Base-by-base conservation (phyloP, 2,888 invertebrate species). In the Nowickia ferox region DNA sequence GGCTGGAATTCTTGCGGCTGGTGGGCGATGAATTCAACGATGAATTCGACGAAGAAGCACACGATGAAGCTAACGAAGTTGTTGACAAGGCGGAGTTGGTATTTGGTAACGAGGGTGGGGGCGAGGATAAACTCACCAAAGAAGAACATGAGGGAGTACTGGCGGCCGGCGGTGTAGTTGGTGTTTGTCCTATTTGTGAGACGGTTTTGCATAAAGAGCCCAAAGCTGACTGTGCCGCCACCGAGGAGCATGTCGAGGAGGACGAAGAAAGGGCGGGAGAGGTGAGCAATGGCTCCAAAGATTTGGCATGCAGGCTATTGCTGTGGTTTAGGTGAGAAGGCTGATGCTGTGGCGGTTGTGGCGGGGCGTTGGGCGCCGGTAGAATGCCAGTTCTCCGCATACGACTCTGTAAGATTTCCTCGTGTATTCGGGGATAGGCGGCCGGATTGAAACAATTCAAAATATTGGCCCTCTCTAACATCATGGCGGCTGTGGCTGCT, bases 131-230 rank as follows among this genome's bases (percentile, higher is more conserved):
- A n/a, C 89, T 89, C 10, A 88, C 84, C 22, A 90, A 88, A 8
- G 91, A 88, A 8, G 89, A 88, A 53, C 89, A 89, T 4, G 90
- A 89, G 8, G 89, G 88, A 48, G 90, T 89, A 51, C 85, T 72
- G n/a, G 91, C 88, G 76, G 90, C 88, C 38, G 90, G 87, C 42
- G 84, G 87, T 84, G 85, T 86, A 80, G 88, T 78, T 0, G 89
- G 77, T 9, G 90, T 77, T 84, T 93, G 94, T 0, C 95, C 96
- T 72, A 96, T 96, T 89, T 95, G 95, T 0, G 96, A 95, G 1
- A 96, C 95, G 0, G 96, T 94, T 90, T 96, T 95, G 87, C 95
- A 94, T n/a, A 96, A 91, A 0, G 95, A 95, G 0, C 96, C 96
- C 76, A 96, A 90, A 0, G 96, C 95, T 0, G 95, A 94, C 44